Percentiles rank a stretch among this genome's conserved stretches.
Evolutionary conservation across 2,888 invertebrate genomes (phyloP).

Genomic region (Philereme vetulata): DNA sequence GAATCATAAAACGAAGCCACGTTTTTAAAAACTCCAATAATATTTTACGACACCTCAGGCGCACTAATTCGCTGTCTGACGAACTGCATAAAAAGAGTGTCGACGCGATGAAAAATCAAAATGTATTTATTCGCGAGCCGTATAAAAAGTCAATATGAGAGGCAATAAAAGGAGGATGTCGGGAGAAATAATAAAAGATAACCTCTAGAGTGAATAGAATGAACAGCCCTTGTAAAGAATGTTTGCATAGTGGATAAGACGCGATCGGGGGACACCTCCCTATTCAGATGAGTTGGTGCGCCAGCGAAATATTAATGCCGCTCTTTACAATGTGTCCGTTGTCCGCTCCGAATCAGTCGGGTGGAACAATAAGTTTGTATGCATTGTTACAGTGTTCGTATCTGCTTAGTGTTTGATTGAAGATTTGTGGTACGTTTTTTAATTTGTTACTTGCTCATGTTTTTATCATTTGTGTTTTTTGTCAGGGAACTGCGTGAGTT

Average conservation of each 20-base stretch:
- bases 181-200: conserved; percentile 80
- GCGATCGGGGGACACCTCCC: conserved; percentile 79
- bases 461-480: too few relatives aligned
- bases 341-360: conserved; percentile 41
- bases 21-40: conserved; percentile 40
- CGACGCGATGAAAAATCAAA: conserved; percentile 77
- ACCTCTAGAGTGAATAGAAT: conserved; percentile 80
- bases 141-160: conserved; percentile 83
- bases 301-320: conserved; percentile 71
- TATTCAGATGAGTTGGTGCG: conserved; percentile 54
- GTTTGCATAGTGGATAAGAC: conserved; percentile 82
- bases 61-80: conserved; percentile 76
- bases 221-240: conserved; percentile 79
- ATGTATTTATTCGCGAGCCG: conserved; percentile 81
- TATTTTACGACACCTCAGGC: conserved; percentile 67
- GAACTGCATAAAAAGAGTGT: conserved; percentile 68
- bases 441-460: too few relatives aligned
- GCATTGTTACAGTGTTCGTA: conserved; percentile 25
- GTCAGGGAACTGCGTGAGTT: too few relatives aligned
- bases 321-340: conserved; percentile 60
- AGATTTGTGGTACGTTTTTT: conserved; percentile 2
- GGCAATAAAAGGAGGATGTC: conserved; percentile 79
- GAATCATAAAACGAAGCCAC: conserved; percentile 18
- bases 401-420: conserved; percentile 27
- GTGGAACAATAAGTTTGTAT: conserved; percentile 39